A percentile compares a stretch with the other conserved stretches of the same genome.
phyloP scores from a whole-genome alignment of 2,113 vertebrate species.

The Salvelinus fontinalis region DNA sequence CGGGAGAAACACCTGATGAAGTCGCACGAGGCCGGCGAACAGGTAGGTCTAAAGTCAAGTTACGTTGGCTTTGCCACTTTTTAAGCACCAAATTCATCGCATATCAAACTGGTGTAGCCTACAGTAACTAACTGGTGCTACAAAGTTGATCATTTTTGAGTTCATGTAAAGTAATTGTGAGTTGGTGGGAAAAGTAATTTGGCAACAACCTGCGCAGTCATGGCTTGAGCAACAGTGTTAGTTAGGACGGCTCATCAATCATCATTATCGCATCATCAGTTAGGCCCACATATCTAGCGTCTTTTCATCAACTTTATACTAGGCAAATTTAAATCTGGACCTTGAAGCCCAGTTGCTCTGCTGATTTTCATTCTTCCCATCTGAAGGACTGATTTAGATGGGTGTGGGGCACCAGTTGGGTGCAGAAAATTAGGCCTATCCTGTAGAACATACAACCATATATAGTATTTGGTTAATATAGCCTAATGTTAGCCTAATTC shows the following conservation, averaged over 20 bases:
- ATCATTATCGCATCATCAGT: neutral
- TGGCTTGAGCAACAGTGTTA: neutral
- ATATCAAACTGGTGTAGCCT: neutral
- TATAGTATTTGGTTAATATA: neutral
- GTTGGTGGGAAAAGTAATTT: neutral
- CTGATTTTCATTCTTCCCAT: no score
- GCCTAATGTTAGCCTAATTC: neutral
- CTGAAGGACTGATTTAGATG: no score
- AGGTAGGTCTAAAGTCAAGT: constrained; percentile 73
- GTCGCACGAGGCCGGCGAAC: constrained; percentile 63
- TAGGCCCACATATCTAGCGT: no score
- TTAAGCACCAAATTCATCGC: neutral
- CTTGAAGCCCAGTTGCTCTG: no score
- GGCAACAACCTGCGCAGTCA: neutral
- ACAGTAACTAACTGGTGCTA: neutral
- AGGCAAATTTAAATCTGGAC: no score
- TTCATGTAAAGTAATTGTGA: neutral
- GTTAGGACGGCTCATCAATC: neutral
- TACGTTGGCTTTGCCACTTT: neutral
- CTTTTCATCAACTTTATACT: no score
- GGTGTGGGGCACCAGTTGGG: no score
- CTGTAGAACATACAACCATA: no score
- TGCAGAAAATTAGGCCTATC: no score
- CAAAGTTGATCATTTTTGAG: neutral
- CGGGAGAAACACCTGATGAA: constrained; percentile 84